Evolutionary conservation across 2,797 vertebrate species (phyloP), one percentile per base, ranked within the genome.

Genomic region (Enteromius mattozi): DNA sequence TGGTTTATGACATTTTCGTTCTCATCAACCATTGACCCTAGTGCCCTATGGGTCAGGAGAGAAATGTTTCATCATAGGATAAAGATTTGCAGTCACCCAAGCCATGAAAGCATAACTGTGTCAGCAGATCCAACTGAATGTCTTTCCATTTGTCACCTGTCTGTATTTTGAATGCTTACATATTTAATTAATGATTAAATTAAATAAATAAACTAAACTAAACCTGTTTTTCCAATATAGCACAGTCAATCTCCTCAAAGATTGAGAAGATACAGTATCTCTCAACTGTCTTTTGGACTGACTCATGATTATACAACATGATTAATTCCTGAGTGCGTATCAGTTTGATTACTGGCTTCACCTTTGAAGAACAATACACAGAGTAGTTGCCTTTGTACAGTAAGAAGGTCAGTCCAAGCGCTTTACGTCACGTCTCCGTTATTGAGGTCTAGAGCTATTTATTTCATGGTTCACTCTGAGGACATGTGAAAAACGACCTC

Each of bases 381-480:
- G 56, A 63, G 54, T 35, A 35, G 24, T 10, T 82, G 7, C 72
- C 19, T 65, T 51, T 51, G 21, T 21, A 49, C 59, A 9, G 45
- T 17, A 33, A 66, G 59, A 59, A 63, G 69, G 71, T 75, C 71
- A 66, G 45, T 65, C 45, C 2, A 0, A 76, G 72, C 6, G 4
- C 21, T 37, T 40, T 82, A 54, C 10, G 16, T 75, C 59, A 76
- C 6, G 45, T 54, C 45, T 66, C 81, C 12, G n/a, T 27, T 75
- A 82, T 66, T 35, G 61, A 66, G 71, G 59, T 65, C 42, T 66
- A 75, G 33, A 66, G 81, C 69, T 82, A 74, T 72, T 82, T 82
- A 82, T 74, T 74, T 63, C 19, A 75, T 51, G n/a, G 70, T 75
- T 82, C 81, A 82, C 45, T 66, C 21, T 40, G 81, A 75, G 81